Base-by-base conservation (phyloP, 2,797 vertebrate genomes). In the Knipowitschia caucasica region DNA sequence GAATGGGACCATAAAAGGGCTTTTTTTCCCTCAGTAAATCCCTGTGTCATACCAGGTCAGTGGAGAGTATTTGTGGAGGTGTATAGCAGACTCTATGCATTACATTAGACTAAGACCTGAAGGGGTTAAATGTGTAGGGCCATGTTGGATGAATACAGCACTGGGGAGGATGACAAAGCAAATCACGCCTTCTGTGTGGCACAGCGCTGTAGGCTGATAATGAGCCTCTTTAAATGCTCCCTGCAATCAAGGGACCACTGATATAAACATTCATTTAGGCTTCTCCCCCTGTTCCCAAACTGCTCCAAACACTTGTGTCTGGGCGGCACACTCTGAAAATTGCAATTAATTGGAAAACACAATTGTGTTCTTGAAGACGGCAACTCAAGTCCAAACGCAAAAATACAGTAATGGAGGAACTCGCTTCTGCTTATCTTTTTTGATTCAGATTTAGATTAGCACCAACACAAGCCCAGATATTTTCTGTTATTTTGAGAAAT, bases 261-360 rank as follows among this genome's bases (percentile, higher is more conserved):
- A 45, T 52, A 64, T 85, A 82, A 85, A 83, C 80, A 82, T 71
- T 69, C 1, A 77, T 83, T 85, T 75, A 5, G 17, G 64, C 70
- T 72, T 80, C 81, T 75, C 58, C 60, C 64, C 15, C 51, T 67
- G 53, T 64, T 68, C 53, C 60, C 53, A 53, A 80, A 70, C 72
- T 64, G 50, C 64, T 75, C 61, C 71, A 67, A 85, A 74, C 69
- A 80, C 64, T 55, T 44, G 62, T 20, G 60, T 56, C 64, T 21
- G 45, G 57, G 59, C 68, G 53, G n/a, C 56, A 54, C 33, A 52
- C 50, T 43, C 39, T 54, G 58, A 69, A 64, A 50, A 50, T 56
- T 12, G 21, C 15, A 43, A 73, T 73, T 78, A 53, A 66, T 72
- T 50, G 39, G 4, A 39, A 38, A 72, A 73, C 50, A 64, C 44